A percentile compares a stretch with the other conserved stretches of the same genome.
Evolutionary conservation across 2,888 invertebrate species (phyloP).

Genomic region (Blastobasis adustella): DNA sequence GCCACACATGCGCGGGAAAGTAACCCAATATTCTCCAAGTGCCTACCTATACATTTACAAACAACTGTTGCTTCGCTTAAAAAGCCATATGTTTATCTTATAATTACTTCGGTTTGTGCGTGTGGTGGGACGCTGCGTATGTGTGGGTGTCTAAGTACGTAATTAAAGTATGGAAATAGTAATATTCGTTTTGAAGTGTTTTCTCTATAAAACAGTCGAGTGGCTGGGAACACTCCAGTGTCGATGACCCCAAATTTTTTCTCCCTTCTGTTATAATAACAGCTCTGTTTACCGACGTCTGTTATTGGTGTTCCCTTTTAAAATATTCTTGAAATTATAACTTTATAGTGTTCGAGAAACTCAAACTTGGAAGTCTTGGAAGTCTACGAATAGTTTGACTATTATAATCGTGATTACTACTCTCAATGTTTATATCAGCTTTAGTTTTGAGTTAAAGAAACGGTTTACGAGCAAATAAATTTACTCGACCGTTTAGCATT

Average conservation of each 20-base stretch:
- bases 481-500: too few species aligned
- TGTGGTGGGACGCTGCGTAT: constrained; percentile 29
- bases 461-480: too few species aligned
- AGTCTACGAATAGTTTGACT: too few species aligned
- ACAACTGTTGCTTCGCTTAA: constrained; percentile 40
- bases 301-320: constrained; percentile 39
- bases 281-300: constrained; percentile 57
- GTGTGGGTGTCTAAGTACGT: constrained; percentile 58
- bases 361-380: constrained; percentile 8
- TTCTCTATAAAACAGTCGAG: constrained; percentile 70
- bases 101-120: constrained; percentile 33
- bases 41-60: constrained; percentile 22
- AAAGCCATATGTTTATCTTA: constrained; percentile 66
- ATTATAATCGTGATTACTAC: too few species aligned
- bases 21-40: constrained; percentile 46
- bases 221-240: constrained; percentile 61
- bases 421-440: too few species aligned
- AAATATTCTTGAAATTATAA: constrained; percentile 15
- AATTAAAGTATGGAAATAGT: constrained; percentile 74
- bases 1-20: constrained; percentile 26
- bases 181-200: constrained; percentile 73
- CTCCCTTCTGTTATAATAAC: constrained; percentile 60
- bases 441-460: too few species aligned
- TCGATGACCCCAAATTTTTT: constrained; percentile 55
- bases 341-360: constrained; percentile 11